Evolutionary conservation across 2,888 invertebrate genomes (phyloP), one percentile per base, ranked within the genome.

Genomic region (Tetheella fluctuosa): DNA sequence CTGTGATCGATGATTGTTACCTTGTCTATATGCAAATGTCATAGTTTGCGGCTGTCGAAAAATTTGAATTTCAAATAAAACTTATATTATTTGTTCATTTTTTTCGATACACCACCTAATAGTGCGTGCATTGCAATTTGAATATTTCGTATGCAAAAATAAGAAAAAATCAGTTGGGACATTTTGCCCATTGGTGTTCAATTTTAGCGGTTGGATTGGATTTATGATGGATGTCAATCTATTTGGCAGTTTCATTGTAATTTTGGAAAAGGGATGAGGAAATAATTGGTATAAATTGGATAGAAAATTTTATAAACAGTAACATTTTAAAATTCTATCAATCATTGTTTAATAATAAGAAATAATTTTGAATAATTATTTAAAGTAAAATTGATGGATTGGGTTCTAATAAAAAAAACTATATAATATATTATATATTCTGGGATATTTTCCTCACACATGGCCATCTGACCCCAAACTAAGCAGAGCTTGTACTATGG

Each of bases 1-100:
- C 73, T 65, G 66, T 88, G 88, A 90, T 90, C 84, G 85, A 87
- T 88, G 82, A 86, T 84, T 73, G 79, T 66, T 73, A 81, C 81
- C 85, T 88, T 86, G 87, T 92, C 86, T 91, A 90, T 89, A 92
- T 92, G 92, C 88, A 90, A 92, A 92, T 91, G 65, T 60, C 70
- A 79, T 83, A 81, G 80, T 85, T 84, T 73, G 78, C 81, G 81
- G 81, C 73, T 71, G 80, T 63, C 77, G 23, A 55, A 75, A 74
- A 82, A 91, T 91, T 90, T 90, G 89, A 90, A 89, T 86, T 89
- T 85, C 86, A 91, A 91, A 91, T 90, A 78, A 76, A 78, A 78
- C 67, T 71, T 81, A 75, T 75, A 20, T 69, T 77, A 75, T 88
- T 88, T 90, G 86, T 84, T 85, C 85, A 84, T 88, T 88, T 90